Conservation (phyloP, 2,113 vertebrate genomes). For the Eonycteris spelaea region DNA sequence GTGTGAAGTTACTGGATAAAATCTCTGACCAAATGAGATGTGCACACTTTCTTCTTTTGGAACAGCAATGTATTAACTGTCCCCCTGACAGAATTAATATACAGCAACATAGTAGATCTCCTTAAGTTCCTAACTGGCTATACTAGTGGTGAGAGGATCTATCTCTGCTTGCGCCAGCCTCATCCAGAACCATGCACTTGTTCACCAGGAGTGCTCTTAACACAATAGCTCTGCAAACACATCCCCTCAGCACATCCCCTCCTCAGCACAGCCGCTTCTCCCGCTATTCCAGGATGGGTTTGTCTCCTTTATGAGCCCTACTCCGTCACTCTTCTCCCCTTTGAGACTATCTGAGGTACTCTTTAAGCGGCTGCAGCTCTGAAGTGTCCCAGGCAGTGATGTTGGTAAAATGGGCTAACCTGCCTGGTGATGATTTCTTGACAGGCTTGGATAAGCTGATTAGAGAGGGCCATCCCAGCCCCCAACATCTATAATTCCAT, state of each 20-base stretch:
- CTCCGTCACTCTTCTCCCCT: neutral
- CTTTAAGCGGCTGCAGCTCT: neutral
- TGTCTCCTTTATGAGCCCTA: neutral
- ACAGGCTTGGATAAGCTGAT: neutral
- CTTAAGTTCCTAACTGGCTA: neutral
- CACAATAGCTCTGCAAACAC: neutral
- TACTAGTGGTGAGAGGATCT: neutral
- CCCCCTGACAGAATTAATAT: neutral
- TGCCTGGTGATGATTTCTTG: neutral
- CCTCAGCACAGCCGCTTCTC: neutral
- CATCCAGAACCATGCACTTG: neutral
- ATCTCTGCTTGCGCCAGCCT: neutral
- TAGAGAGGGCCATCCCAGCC: neutral
- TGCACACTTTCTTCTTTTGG: neutral
- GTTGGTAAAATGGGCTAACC: neutral
- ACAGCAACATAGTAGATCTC: neutral
- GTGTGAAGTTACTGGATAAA: neutral
- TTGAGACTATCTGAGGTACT: neutral
- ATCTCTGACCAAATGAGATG: neutral
- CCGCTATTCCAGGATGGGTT: neutral
- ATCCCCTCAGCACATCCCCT: neutral
- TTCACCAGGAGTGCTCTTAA: neutral
- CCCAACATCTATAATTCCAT: neutral
- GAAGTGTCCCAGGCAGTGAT: neutral
- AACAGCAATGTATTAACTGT: neutral